These are phyloP conservation scores for Drosophila pseudoananassae DNA, from an alignment of 1,140 invertebrate species.

Conservation along the genomic window DNA sequence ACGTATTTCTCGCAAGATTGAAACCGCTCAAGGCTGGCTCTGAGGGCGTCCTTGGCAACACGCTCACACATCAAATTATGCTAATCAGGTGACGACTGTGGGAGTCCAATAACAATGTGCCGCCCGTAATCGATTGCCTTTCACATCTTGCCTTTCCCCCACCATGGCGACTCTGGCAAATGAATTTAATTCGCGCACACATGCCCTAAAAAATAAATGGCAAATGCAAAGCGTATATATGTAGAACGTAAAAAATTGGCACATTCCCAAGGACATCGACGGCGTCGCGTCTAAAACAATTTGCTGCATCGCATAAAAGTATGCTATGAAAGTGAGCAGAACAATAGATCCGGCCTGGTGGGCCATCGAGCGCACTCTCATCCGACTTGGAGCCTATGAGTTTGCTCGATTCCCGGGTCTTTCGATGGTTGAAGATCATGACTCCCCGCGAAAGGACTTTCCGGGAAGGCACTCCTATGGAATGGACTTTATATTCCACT, in stretches of 20 bases:
- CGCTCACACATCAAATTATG: conserved; percentile 68
- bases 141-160: conserved; percentile 6
- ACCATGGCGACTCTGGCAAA: conserved; percentile 15
- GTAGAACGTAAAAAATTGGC: not conserved
- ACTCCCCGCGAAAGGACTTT: not conserved
- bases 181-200: conserved; percentile 47
- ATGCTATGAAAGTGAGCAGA: conserved; percentile 15
- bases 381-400: not conserved
- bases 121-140: conserved; percentile 62
- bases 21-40: conserved; percentile 30
- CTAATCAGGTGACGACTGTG: conserved; percentile 60
- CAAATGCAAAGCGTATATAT: not conserved
- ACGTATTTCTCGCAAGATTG: conserved; percentile 51
- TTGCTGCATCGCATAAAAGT: conserved; percentile 48
- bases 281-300: conserved; percentile 44
- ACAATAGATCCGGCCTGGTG: not conserved
- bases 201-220: not conserved
- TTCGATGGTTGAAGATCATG: not conserved
- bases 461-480: too few relatives aligned
- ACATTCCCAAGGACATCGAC: conserved; percentile 24
- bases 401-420: not conserved
- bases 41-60: conserved; percentile 50
- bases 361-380: not conserved
- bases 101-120: conserved; percentile 19
- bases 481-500: too few relatives aligned